Conservation (phyloP, 1,140 invertebrate species). For the Archegozetes longisetosus region DNA sequence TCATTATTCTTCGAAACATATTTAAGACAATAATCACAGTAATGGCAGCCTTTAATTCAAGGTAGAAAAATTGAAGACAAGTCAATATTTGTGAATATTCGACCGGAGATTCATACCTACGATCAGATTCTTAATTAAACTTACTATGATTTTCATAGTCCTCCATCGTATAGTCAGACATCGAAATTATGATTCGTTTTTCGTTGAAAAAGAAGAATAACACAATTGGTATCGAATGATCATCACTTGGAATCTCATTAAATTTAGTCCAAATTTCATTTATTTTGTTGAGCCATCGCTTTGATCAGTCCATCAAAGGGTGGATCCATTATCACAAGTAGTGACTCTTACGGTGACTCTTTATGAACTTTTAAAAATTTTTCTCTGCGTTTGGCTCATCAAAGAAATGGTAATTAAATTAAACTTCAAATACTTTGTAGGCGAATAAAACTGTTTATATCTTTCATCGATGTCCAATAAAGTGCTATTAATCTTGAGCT, state of each 20-base stretch:
- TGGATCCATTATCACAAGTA: slow-evolving; percentile 62
- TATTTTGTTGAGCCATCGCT: slow-evolving; percentile 39
- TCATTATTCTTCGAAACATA: slow-evolving; percentile 51
- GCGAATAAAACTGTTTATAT: slow-evolving; percentile 49
- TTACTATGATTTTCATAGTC: slow-evolving; percentile 36
- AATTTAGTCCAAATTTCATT: neutral
- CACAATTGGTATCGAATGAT: slow-evolving; percentile 26
- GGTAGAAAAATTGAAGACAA: slow-evolving; percentile 37
- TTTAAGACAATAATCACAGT: slow-evolving; percentile 48
- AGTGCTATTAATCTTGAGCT: slow-evolving; percentile 40
- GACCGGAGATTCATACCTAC: slow-evolving; percentile 52
- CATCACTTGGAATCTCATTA: neutral
- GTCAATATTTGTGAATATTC: slow-evolving; percentile 65
- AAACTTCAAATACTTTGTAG: slow-evolving; percentile 52
- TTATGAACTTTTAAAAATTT: slow-evolving; percentile 42
- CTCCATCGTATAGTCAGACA: slow-evolving; percentile 70
- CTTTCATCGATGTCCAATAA: slow-evolving; percentile 59
- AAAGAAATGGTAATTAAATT: slow-evolving; percentile 79
- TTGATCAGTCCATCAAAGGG: slow-evolving; percentile 75
- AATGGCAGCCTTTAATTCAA: slow-evolving; percentile 47
- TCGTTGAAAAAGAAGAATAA: slow-evolving; percentile 54
- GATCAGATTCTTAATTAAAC: slow-evolving; percentile 23
- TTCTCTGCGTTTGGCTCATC: slow-evolving; percentile 35
- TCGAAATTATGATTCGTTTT: slow-evolving; percentile 44
- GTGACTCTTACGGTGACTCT: slow-evolving; percentile 33